Conservation (phyloP, 2,888 invertebrate genomes). For the Cephus runcator region DNA sequence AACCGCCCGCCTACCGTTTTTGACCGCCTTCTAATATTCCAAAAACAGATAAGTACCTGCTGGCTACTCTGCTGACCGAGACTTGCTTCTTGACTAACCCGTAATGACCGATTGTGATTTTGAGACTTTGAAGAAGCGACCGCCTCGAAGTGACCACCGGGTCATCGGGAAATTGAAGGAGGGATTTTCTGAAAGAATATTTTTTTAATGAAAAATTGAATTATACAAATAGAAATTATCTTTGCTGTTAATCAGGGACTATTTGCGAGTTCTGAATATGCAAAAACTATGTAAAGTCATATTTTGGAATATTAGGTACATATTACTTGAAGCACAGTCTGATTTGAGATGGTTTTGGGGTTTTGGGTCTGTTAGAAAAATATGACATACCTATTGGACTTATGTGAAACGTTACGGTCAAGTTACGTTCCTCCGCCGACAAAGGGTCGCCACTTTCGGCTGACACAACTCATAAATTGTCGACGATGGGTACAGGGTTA, state of each 20-base stretch:
- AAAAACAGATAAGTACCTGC: background rate
- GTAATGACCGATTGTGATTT: conserved; percentile 1
- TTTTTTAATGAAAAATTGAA: background rate
- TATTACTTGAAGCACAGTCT: conserved; percentile 18
- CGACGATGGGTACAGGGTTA: conserved; percentile 5
- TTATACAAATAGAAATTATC: background rate
- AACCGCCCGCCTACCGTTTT: conserved; percentile 15
- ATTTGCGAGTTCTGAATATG: background rate
- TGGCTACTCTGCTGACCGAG: background rate
- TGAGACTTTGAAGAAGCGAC: background rate
- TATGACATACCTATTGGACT: conserved; percentile 17
- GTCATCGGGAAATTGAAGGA: background rate
- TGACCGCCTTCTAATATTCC: conserved; percentile 19
- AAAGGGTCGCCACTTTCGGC: conserved; percentile 17
- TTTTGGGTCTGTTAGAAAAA: conserved; percentile 9
- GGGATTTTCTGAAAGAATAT: background rate
- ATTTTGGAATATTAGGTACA: conserved; percentile 17
- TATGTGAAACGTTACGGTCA: conserved; percentile 19
- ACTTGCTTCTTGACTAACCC: background rate
- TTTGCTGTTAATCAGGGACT: background rate
- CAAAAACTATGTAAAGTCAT: background rate
- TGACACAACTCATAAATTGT: conserved; percentile 20
- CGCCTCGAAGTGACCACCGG: conserved; percentile 1
- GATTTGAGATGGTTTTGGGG: conserved; percentile 6
- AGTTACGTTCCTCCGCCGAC: conserved; percentile 11